Conservation (phyloP, 2,888 invertebrate genomes). For the Mimas tiliae region DNA sequence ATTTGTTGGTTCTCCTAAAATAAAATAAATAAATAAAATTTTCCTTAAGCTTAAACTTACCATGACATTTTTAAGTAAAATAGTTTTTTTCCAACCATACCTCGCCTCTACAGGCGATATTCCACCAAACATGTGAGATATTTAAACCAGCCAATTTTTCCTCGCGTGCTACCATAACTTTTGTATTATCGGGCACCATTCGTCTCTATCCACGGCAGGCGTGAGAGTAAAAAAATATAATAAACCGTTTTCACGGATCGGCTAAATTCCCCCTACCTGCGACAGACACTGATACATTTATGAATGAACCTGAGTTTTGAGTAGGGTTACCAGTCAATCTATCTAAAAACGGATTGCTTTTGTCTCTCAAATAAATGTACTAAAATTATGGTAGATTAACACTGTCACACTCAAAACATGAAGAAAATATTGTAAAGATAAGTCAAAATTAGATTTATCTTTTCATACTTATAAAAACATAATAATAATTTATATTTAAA, state of each 20-base stretch:
- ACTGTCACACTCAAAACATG: no score
- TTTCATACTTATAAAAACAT: no score
- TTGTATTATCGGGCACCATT: not conserved
- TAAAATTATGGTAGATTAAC: no score
- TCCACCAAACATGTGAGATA: not conserved
- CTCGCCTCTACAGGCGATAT: no score
- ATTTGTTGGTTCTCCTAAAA: no score
- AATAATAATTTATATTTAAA: no score
- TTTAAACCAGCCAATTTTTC: not conserved
- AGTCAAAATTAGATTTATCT: no score
- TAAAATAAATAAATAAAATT: no score
- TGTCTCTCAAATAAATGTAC: not conserved
- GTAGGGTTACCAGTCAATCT: slow-evolving; percentile 5
- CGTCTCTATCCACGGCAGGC: not conserved
- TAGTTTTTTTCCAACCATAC: no score
- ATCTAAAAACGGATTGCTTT: not conserved
- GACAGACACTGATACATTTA: slow-evolving; percentile 21
- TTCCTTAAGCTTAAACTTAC: no score
- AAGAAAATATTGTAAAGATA: no score
- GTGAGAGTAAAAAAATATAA: slow-evolving; percentile 11
- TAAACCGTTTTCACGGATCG: slow-evolving; percentile 9
- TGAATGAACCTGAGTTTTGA: slow-evolving; percentile 14
- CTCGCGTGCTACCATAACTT: not conserved
- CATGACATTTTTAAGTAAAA: no score
- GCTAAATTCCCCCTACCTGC: slow-evolving; percentile 4